A percentile compares a stretch with the other conserved stretches of the same genome.
phyloP scores from a whole-genome alignment of 1,140 invertebrate species.

The Trichogramma pretiosum region DNA sequence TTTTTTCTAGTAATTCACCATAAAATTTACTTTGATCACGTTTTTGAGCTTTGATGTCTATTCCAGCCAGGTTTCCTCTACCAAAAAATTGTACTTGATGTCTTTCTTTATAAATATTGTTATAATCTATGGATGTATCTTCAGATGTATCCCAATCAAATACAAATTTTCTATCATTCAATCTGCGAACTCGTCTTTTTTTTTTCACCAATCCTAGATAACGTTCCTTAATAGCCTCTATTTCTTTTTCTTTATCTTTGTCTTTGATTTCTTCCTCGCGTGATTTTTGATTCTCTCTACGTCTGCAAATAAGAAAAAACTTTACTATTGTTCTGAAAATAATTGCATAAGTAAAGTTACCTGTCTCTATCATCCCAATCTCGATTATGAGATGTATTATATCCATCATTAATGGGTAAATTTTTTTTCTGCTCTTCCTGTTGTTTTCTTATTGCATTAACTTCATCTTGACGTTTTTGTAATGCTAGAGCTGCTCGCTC shows the following conservation, averaged over 20 bases:
- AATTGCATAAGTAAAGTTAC: constrained; percentile 25
- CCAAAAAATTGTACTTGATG: constrained; percentile 97
- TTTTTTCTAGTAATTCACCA: constrained; percentile 88
- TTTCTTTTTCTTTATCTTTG: constrained; percentile 85
- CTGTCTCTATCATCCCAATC: constrained; percentile 40
- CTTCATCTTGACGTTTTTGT: constrained; percentile 78
- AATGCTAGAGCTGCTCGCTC: constrained; percentile 85
- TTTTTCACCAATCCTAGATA: constrained; percentile 94
- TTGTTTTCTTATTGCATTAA: constrained; percentile 56
- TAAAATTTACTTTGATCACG: constrained; percentile 98
- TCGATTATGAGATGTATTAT: constrained; percentile 27
- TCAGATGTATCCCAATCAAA: constrained; percentile 99
- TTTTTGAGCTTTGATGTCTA: constrained; percentile 95
- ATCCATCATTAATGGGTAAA: constrained; percentile 21
- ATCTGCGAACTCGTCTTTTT: constrained; percentile 78
- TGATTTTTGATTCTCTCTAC: constrained; percentile 33
- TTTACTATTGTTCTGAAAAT: not conserved
- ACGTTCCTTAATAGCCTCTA: constrained; percentile 87
- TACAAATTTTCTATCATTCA: constrained; percentile 98
- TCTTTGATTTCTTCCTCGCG: constrained; percentile 55
- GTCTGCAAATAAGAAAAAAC: constrained; percentile 24
- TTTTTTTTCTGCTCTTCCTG: constrained; percentile 65
- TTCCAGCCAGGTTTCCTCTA: constrained; percentile 92
- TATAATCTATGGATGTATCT: constrained; percentile 97
- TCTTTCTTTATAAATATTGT: constrained; percentile 90